Evolutionary conservation across 1,140 invertebrate genomes (phyloP), one percentile per base, ranked within the genome.

Genomic region (Ostrea edulis): DNA sequence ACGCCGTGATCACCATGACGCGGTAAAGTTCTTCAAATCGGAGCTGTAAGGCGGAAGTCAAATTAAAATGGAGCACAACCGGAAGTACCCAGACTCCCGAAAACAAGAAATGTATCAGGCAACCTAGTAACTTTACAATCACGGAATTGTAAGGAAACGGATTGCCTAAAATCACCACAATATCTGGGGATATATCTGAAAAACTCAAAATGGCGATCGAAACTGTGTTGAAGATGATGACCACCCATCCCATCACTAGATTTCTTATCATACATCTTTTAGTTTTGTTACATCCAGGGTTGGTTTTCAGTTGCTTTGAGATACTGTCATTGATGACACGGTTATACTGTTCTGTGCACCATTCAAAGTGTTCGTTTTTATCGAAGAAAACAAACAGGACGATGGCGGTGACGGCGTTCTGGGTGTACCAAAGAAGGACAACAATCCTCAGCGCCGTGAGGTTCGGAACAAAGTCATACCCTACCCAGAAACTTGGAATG

Each of bases 401-500:
- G 51, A 82, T 25, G n/a, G 8, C 35, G 22, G 3, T 82, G 17
- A 82, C 20, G 44, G 81, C 44, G 22, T 54, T 52, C 29, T 82
- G 35, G n/a, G 17, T 52, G 52, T 29, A 82, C 81, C 81, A 82
- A 3, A 82, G 14, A 1, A 54, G 17, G 51, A 52, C 17, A 0
- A 82, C 52, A 12, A 82, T 51, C 9, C 81, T 52, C 2, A 52
- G 5, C n/a, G 52, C 81, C 1, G 44, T 54, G 44, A 52, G 52
- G 14, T 22, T 14, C 8, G 81, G 44, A 52, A 82, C 81, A 82
- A 82, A 82, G 20, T 82, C 81, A 5, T 52, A 8, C 2, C 81
- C 81, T 9, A 82, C 52, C 81, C 81, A 82, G 52, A 82, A 82
- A 17, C 44, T 54, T 82, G 81, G 81, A 22, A 82, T 82, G 81